Evolutionary conservation across 2,888 invertebrate species (phyloP).

Genomic region (Tiliacea citrago): DNA sequence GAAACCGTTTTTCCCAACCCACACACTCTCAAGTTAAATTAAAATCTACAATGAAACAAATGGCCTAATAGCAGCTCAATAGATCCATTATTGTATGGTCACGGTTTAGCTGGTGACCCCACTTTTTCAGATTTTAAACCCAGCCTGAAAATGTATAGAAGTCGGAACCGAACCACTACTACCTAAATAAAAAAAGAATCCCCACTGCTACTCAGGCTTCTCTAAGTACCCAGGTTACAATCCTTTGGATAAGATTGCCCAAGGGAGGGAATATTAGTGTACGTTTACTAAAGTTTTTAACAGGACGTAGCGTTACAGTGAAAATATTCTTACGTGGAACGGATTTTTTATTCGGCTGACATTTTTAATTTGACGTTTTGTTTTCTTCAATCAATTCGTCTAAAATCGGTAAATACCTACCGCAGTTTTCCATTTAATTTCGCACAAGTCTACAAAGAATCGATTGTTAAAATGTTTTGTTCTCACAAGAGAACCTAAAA

Average conservation of each 20-base stretch:
- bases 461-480: conserved; percentile 82
- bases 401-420: conserved; percentile 71
- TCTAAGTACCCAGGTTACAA: too few species aligned
- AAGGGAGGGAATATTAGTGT: too few species aligned
- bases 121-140: not conserved
- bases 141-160: conserved; percentile 10
- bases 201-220: too few species aligned
- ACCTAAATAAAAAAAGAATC: not conserved
- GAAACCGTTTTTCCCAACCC: not conserved
- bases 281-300: too few species aligned
- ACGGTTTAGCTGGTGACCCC: not conserved
- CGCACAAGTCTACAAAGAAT: conserved; percentile 51
- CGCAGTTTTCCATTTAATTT: conserved; percentile 67
- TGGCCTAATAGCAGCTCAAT: not conserved
- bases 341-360: conserved; percentile 66
- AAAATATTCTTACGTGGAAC: conserved; percentile 52
- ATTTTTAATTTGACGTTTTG: conserved; percentile 77
- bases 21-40: not conserved
- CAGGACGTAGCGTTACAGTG: not conserved
- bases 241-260: too few species aligned
- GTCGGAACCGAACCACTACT: not conserved
- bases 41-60: not conserved
- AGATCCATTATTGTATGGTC: too few species aligned
- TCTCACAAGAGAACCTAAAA: conserved; percentile 89
- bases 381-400: conserved; percentile 69